Conservation (phyloP, 2,888 invertebrate species). For the Hyles lineata region DNA sequence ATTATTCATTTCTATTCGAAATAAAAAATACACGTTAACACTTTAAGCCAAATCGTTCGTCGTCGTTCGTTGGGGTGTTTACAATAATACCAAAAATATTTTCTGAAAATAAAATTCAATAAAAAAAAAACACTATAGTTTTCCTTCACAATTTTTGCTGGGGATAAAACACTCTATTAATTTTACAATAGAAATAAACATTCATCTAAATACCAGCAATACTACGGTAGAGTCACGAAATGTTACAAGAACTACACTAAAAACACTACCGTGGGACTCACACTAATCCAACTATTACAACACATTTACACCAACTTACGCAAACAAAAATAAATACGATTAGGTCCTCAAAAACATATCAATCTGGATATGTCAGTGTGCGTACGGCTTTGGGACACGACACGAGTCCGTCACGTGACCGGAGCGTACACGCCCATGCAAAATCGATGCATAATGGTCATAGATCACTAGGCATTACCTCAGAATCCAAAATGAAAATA, state of each 20-base stretch:
- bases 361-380: slow-evolving; percentile 51
- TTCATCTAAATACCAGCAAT: too few relatives aligned
- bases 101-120: neutral
- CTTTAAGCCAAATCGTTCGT: too few relatives aligned
- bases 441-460: slow-evolving; percentile 8
- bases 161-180: too few relatives aligned
- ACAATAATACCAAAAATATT: neutral
- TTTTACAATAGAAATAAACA: too few relatives aligned
- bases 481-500: neutral
- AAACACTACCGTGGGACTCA: neutral
- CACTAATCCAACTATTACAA: neutral
- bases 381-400: slow-evolving; percentile 26
- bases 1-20: too few relatives aligned
- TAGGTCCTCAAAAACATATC: slow-evolving; percentile 59
- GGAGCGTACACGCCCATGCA: slow-evolving; percentile 39
- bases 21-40: too few relatives aligned
- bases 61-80: too few relatives aligned
- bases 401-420: slow-evolving; percentile 66
- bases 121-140: too few relatives aligned
- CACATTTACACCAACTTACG: slow-evolving; percentile 13
- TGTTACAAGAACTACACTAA: neutral
- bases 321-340: slow-evolving; percentile 52
- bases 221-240: neutral
- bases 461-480: slow-evolving; percentile 6
- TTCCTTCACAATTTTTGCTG: neutral